phyloP scores from a whole-genome alignment of 1,140 invertebrate species.

The Amphibalanus amphitrite region DNA sequence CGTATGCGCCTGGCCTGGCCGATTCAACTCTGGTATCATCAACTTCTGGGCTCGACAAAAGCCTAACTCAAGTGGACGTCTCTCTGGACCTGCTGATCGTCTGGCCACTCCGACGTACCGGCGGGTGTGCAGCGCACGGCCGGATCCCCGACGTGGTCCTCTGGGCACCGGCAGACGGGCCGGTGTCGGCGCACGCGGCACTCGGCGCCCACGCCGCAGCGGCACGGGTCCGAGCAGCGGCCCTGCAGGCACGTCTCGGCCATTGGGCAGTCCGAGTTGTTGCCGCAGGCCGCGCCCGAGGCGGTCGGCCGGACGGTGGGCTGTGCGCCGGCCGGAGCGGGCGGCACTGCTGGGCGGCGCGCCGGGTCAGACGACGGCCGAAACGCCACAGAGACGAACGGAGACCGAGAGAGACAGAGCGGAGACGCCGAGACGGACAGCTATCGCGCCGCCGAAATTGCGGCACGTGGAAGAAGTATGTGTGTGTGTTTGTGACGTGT shows the following conservation, averaged over 20 bases:
- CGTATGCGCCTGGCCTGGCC: no score
- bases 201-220: conserved; percentile 25
- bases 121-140: conserved; percentile 15
- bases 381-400: neutral
- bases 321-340: no score
- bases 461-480: neutral
- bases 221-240: conserved; percentile 56
- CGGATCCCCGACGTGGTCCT: conserved; percentile 26
- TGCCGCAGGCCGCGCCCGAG: conserved; percentile 52
- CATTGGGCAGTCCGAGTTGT: conserved; percentile 54
- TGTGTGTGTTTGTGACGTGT: neutral
- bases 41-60: no score
- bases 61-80: no score
- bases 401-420: neutral
- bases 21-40: no score
- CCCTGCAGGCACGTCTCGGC: conserved; percentile 54
- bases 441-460: no score
- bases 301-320: neutral
- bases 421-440: neutral
- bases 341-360: neutral
- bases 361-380: neutral
- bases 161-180: conserved; percentile 52
- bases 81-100: no score
- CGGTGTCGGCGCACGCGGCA: conserved; percentile 25
- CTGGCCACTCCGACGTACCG: neutral